Evolutionary conservation across 2,888 invertebrate genomes (phyloP).

Genomic region (Dryocosmus kuriphilus): DNA sequence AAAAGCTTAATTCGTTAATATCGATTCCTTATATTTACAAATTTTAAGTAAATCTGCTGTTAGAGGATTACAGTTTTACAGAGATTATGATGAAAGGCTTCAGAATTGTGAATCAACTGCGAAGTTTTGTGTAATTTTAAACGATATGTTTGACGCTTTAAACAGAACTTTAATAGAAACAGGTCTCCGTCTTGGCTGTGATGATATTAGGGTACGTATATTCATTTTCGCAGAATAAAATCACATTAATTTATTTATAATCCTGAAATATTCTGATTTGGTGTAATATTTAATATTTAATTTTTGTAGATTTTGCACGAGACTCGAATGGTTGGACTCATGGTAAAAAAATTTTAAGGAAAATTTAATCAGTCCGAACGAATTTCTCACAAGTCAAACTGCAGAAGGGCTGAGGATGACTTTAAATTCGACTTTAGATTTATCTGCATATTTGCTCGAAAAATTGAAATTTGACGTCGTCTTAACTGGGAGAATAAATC

Average conservation of each 20-base stretch:
- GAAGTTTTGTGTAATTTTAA: background rate
- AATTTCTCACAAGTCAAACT: no score
- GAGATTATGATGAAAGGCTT: background rate
- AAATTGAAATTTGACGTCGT: no score
- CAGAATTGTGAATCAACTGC: no score
- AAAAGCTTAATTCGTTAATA: no score
- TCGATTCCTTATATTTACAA: background rate
- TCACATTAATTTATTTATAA: background rate
- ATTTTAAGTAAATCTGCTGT: background rate
- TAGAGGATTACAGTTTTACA: background rate
- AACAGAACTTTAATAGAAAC: background rate
- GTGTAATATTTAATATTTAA: no score
- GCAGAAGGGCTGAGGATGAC: no score
- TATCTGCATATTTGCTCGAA: no score
- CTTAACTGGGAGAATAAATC: background rate
- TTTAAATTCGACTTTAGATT: no score
- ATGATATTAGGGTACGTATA: background rate
- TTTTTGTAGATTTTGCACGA: background rate
- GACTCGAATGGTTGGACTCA: background rate
- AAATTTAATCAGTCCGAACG: no score
- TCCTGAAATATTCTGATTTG: no score
- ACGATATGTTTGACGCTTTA: background rate
- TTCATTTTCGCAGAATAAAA: background rate
- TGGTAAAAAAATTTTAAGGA: no score
- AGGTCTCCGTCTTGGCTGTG: background rate